Conservation (phyloP, 2,113 vertebrate genomes). For the Carettochelys insculpta region DNA sequence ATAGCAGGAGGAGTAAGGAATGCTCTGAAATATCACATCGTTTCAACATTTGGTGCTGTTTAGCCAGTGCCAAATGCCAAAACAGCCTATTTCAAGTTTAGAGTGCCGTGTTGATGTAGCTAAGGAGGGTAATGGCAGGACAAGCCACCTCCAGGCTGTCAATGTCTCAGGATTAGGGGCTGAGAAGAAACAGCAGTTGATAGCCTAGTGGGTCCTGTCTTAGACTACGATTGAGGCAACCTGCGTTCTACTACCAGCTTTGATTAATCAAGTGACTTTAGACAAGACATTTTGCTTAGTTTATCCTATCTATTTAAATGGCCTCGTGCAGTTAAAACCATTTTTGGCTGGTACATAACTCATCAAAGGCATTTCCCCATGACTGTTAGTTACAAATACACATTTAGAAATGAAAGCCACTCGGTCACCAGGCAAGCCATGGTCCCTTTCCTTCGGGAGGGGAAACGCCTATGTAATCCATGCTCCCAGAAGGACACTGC, state of each 20-base stretch:
- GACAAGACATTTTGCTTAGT: neutral
- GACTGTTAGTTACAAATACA: neutral
- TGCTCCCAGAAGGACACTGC: neutral
- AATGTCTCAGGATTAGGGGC: neutral
- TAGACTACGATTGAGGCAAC: neutral
- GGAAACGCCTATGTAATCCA: neutral
- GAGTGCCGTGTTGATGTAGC: too few species aligned
- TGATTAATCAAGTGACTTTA: neutral
- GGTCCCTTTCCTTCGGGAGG: accelerated
- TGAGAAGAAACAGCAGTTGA: neutral
- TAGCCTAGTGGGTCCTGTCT: neutral
- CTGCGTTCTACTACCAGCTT: neutral
- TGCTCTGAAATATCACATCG: too few species aligned
- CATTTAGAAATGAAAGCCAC: neutral
- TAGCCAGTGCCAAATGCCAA: too few species aligned
- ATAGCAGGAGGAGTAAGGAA: too few species aligned
- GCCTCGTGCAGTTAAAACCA: neutral
- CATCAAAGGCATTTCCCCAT: neutral
- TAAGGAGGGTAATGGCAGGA: neutral
- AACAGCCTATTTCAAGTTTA: too few species aligned
- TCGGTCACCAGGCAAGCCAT: neutral
- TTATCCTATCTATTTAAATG: neutral
- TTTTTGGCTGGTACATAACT: neutral
- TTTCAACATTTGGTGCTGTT: too few species aligned
- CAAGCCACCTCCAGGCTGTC: neutral